Evolutionary conservation across 2,888 invertebrate genomes (phyloP).

Genomic region (Eupeodes luniger): DNA sequence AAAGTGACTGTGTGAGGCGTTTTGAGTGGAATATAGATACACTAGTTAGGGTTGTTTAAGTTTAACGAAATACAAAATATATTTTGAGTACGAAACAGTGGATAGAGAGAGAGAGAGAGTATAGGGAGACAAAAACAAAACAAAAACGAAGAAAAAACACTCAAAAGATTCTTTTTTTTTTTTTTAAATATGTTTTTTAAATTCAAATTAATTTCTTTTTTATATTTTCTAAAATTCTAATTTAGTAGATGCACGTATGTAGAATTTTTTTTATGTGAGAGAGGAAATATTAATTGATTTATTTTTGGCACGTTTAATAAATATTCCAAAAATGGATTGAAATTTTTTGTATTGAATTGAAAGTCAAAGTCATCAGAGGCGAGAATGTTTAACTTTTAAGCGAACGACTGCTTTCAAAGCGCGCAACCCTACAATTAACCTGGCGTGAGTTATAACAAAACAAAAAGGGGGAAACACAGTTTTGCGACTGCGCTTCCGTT

Average conservation of each 20-base stretch:
- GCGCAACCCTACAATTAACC: conserved; percentile 66
- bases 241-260: conserved; percentile 57
- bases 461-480: conserved; percentile 43
- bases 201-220: conserved; percentile 45
- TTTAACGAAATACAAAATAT: conserved; percentile 10
- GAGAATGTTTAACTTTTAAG: conserved; percentile 8
- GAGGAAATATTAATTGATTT: conserved; percentile 50
- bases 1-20: conserved; percentile 49
- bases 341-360: conserved; percentile 19
- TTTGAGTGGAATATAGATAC: conserved; percentile 59
- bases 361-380: conserved; percentile 31
- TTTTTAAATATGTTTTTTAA: neutral
- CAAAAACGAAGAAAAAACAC: conserved; percentile 60
- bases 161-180: conserved; percentile 43
- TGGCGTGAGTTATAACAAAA: conserved; percentile 38
- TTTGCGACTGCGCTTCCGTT: conserved; percentile 75
- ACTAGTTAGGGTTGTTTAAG: conserved; percentile 51
- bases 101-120: conserved; percentile 5
- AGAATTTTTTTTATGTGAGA: conserved; percentile 48
- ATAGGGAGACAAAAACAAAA: conserved; percentile 54
- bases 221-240: neutral
- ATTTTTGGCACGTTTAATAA: conserved; percentile 48
- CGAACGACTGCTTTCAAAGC: conserved; percentile 40
- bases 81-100: conserved; percentile 15
- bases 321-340: conserved; percentile 68